These are phyloP conservation scores for Cotesia vestalis DNA, from an alignment of 1,140 invertebrate species.

Conservation along the genomic window DNA sequence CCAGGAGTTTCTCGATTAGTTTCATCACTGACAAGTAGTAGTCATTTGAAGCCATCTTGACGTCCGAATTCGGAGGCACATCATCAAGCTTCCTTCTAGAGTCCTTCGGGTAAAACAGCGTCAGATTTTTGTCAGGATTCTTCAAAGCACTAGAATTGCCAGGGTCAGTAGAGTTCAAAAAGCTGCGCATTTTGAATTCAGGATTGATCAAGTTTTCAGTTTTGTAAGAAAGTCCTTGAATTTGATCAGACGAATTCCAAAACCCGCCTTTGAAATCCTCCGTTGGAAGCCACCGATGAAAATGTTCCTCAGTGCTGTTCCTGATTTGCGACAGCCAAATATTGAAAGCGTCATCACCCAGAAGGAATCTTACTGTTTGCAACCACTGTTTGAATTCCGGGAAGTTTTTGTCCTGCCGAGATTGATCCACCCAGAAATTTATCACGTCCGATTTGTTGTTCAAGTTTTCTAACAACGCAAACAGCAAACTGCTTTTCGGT, in stretches of 20 bases:
- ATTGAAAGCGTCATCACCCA: constrained; percentile 40
- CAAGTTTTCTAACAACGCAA: background rate
- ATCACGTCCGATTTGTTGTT: background rate
- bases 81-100: too few relatives aligned
- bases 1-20: background rate
- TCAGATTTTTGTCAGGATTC: too few relatives aligned
- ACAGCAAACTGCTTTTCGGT: background rate
- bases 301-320: constrained; percentile 38
- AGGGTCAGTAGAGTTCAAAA: background rate
- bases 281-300: constrained; percentile 46
- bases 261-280: background rate
- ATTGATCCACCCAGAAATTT: background rate
- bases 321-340: constrained; percentile 45
- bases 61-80: background rate
- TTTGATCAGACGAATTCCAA: too few relatives aligned
- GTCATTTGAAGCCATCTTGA: background rate
- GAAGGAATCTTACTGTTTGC: constrained; percentile 38
- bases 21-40: background rate
- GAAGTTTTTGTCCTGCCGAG: background rate
- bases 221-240: background rate
- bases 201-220: constrained; percentile 19
- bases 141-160: too few relatives aligned
- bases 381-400: constrained; percentile 52
- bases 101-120: background rate
- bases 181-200: background rate